These are phyloP conservation scores for Leptopilina syphax DNA, from an alignment of 2,888 invertebrate genomes.

Conservation along the genomic window DNA sequence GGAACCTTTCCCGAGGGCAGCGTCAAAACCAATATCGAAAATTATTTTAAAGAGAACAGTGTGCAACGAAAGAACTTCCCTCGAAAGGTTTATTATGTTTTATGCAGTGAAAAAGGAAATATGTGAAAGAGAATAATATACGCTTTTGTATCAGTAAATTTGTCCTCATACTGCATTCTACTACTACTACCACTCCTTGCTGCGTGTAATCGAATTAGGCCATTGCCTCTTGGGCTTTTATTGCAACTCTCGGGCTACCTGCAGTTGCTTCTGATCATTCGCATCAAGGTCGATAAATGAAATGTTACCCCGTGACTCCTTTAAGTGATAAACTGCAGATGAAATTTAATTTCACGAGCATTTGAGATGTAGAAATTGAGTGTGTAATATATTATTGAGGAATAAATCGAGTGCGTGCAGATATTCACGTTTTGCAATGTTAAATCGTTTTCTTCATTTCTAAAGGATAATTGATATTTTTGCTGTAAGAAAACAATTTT, in stretches of 20 bases:
- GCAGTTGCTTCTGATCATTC: slow-evolving; percentile 35
- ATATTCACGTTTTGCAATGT: too few species aligned
- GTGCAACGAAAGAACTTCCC: slow-evolving; percentile 30
- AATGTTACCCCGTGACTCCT: slow-evolving; percentile 10
- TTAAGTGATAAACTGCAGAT: slow-evolving; percentile 19
- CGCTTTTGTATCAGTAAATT: slow-evolving; percentile 36
- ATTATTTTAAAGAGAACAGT: slow-evolving; percentile 61
- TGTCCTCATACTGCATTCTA: not conserved
- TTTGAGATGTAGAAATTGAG: not conserved
- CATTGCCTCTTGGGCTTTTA: slow-evolving; percentile 38
- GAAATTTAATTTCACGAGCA: not conserved
- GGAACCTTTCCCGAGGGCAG: slow-evolving; percentile 62
- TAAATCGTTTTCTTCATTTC: too few species aligned
- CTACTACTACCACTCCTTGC: slow-evolving; percentile 8
- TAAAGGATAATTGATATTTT: too few species aligned
- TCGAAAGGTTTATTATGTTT: slow-evolving; percentile 48
- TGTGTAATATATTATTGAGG: not conserved
- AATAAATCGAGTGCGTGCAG: not conserved
- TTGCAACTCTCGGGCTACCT: slow-evolving; percentile 12
- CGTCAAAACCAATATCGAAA: slow-evolving; percentile 71
- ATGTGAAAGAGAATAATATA: not conserved
- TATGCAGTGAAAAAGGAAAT: not conserved
- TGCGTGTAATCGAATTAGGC: slow-evolving; percentile 23
- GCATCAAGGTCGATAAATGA: slow-evolving; percentile 26
- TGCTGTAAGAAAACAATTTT: too few species aligned